Percentiles rank a stretch among this genome's conserved stretches.
These are phyloP conservation scores for Aporophyla nigra DNA, from an alignment of 2,888 invertebrate species.

Conservation along the genomic window DNA sequence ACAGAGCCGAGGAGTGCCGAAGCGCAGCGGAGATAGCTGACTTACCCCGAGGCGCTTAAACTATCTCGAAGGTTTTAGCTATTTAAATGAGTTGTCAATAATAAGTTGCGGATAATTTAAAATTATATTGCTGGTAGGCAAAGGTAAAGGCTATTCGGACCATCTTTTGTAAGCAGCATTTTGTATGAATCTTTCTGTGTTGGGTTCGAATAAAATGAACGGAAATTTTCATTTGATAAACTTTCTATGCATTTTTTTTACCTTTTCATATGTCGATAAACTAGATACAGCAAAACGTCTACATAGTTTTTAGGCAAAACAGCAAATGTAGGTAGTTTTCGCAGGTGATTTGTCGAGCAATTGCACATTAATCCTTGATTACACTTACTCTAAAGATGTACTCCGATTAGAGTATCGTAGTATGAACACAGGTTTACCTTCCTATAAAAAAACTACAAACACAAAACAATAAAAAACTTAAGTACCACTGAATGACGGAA, in stretches of 20 bases:
- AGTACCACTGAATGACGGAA: conserved; percentile 69
- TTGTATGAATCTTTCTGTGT: not conserved
- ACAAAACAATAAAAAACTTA: conserved; percentile 51
- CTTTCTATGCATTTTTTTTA: not conserved
- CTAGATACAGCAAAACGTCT: not conserved
- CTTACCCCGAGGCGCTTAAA: conserved; percentile 70
- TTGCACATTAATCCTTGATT: not conserved
- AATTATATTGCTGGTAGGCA: conserved; percentile 66
- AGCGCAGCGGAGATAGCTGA: conserved; percentile 70
- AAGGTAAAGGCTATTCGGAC: conserved; percentile 38
- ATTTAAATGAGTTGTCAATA: conserved; percentile 87
- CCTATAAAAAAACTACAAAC: conserved; percentile 29
- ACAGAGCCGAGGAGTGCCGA: conserved; percentile 73
- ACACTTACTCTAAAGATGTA: not conserved
- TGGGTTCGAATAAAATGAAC: not conserved
- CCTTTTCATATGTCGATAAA: not conserved
- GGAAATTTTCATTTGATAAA: no score
- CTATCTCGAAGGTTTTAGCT: conserved; percentile 76
- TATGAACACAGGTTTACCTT: conserved; percentile 13
- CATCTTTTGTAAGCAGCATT: conserved; percentile 25
- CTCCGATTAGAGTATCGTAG: not conserved
- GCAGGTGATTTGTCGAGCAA: not conserved
- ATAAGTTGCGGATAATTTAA: conserved; percentile 76
- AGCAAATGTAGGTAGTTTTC: not conserved
- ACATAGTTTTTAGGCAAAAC: not conserved